These are phyloP conservation scores for Eretmochelys imbricata DNA, from an alignment of 2,113 vertebrate species.

Conservation along the genomic window DNA sequence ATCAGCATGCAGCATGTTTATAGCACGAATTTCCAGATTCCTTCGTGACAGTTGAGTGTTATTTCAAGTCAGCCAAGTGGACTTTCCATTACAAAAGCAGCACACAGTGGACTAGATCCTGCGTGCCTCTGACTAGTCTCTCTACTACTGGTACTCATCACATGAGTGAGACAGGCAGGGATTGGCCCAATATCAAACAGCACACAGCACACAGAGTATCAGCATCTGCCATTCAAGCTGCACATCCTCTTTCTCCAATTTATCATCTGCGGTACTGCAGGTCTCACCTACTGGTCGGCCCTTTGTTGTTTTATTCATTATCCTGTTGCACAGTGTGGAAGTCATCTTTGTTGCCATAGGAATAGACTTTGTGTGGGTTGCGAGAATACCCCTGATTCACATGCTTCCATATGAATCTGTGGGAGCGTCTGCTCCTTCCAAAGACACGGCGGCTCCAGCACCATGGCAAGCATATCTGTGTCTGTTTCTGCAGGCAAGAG, in stretches of 20 bases:
- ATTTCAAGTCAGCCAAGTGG: not conserved
- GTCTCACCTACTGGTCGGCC: not conserved
- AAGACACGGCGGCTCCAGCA: not conserved
- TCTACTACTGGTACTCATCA: not conserved
- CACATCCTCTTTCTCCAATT: not conserved
- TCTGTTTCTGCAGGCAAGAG: not conserved
- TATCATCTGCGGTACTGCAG: not conserved
- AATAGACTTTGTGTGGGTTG: not conserved
- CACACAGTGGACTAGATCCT: not conserved
- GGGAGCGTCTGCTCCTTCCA: not conserved
- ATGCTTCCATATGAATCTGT: not conserved
- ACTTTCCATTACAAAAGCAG: conserved; percentile 1
- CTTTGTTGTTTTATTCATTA: not conserved
- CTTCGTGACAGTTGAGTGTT: not conserved
- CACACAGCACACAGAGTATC: not conserved
- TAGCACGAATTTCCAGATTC: conserved; percentile 5
- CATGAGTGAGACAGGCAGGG: not conserved
- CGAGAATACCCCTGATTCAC: not conserved
- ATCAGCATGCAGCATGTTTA: not conserved
- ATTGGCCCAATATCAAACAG: not conserved
- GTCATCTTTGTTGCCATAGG: conserved; percentile 1
- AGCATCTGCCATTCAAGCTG: not conserved
- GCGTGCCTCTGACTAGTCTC: not conserved
- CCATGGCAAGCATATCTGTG: not conserved
- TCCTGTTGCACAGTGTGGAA: not conserved